Evolutionary conservation across 2,113 vertebrate species (phyloP), one percentile per base, ranked within the genome.

Genomic region (Pygathrix nemaeus): DNA sequence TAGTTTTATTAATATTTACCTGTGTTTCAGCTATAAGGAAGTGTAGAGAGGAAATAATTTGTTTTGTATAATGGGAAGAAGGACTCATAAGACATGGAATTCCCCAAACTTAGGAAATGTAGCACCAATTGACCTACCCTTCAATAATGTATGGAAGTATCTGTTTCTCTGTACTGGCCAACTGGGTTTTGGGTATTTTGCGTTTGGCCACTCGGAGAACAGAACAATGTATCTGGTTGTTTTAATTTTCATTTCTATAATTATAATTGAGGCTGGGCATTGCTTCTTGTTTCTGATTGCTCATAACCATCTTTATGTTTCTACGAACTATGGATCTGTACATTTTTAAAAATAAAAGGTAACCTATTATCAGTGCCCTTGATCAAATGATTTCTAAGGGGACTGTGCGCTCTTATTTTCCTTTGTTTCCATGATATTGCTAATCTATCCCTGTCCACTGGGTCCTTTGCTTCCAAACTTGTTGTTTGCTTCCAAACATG

Each of bases 281-380:
- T 95, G 32, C 93, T 97, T 96, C 18, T 43, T 81, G 64, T 40
- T 92, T 97, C 94, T 94, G 79, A 89, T 89, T 86, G 84, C 20
- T 64, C 6, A 16, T 64, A 61, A 32, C 18, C 20, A n/a, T 68
- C 55, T 90, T 40, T 91, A 57, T 96, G 21, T 66, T 89, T 97
- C 45, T 75, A 64, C 59, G 61, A 96, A 89, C 35, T 83, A 17
- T 73, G 61, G 45, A 20, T 61, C 16, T 88, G 11, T 70, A 61
- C 14, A 5, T 73, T 48, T 92, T 64, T 73, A 79, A 50, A 93
- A 90, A 59, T 45, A 55, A 40, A 94, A 94, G 14, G 5, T 82
- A 66, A 38, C 40, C 2, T 43, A n/a, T 91, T n/a, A 59, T 82
- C n/a, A 87, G 61, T 82, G 50, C 45, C 35, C 50, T 78, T 75